These are phyloP conservation scores for Acleris cristana DNA, from an alignment of 2,888 invertebrate species.

Conservation along the genomic window DNA sequence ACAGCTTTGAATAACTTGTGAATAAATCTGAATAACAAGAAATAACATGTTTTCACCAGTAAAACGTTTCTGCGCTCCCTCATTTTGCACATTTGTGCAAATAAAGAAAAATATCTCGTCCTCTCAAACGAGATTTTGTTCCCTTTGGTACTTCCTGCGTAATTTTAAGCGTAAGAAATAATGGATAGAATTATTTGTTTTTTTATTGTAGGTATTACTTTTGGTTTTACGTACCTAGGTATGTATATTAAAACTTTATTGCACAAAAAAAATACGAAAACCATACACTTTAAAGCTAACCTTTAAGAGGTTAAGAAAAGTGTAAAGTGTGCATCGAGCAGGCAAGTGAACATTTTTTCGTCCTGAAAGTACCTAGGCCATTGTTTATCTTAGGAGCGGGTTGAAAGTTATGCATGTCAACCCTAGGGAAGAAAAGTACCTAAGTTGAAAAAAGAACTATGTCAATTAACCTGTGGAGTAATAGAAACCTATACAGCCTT, in stretches of 20 bases:
- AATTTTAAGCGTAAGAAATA: neutral
- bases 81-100: slow-evolving; percentile 19
- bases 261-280: neutral
- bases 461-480: too few species aligned
- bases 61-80: neutral
- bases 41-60: neutral
- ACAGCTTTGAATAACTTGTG: neutral
- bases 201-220: neutral
- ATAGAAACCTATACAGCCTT: too few species aligned
- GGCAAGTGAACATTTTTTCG: too few species aligned
- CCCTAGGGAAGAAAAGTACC: too few species aligned
- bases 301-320: too few species aligned
- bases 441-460: too few species aligned
- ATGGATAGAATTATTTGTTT: neutral
- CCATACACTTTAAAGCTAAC: neutral
- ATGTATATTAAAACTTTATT: neutral
- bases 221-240: neutral
- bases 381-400: too few species aligned
- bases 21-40: neutral
- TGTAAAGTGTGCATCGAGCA: too few species aligned
- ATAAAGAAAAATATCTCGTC: slow-evolving; percentile 13
- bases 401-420: too few species aligned
- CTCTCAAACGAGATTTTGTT: slow-evolving; percentile 1
- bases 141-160: neutral
- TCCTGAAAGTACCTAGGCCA: too few species aligned